Conservation (phyloP, 1,140 invertebrate genomes). For the Linepithema humile region DNA sequence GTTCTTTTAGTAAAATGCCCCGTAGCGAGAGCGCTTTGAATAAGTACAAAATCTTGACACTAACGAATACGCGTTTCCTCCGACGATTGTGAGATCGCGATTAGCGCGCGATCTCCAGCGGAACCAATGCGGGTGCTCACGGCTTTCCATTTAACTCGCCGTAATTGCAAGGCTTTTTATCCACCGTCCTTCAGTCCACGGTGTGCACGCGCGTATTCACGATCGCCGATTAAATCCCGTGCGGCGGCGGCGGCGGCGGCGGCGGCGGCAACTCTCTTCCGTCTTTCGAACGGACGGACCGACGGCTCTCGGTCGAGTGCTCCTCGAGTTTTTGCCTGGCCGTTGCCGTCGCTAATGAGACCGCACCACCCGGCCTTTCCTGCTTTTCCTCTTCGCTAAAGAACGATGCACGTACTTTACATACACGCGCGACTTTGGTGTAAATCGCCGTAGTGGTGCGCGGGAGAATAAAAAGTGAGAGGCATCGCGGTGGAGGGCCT, state of each 20-base stretch:
- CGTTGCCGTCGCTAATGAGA: slow-evolving; percentile 54
- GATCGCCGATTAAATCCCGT: slow-evolving; percentile 46
- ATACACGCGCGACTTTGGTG: slow-evolving; percentile 18
- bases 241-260: no score
- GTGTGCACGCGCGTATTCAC: slow-evolving; percentile 46
- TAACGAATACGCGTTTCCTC: background rate
- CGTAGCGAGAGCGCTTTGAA: background rate
- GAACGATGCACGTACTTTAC: slow-evolving; percentile 12
- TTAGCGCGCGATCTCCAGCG: slow-evolving; percentile 1
- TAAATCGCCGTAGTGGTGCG: slow-evolving; percentile 3
- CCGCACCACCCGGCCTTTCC: slow-evolving; percentile 35
- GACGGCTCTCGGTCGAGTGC: slow-evolving; percentile 40
- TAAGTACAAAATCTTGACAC: background rate
- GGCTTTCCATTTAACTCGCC: slow-evolving; percentile 24
- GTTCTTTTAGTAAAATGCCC: background rate
- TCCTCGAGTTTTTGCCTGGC: slow-evolving; percentile 28
- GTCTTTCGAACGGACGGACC: slow-evolving; percentile 39
- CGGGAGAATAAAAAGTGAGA: slow-evolving; percentile 32
- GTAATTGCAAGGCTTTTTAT: slow-evolving; percentile 42
- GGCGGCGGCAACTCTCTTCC: background rate
- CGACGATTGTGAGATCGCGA: background rate
- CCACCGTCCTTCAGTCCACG: background rate
- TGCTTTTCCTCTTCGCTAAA: slow-evolving; percentile 5
- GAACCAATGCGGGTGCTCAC: slow-evolving; percentile 9
- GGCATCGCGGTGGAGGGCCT: background rate